A percentile compares a stretch with the other conserved stretches of the same genome.
These are phyloP conservation scores for Lypha dubia DNA, from an alignment of 2,888 invertebrate species.

Conservation along the genomic window DNA sequence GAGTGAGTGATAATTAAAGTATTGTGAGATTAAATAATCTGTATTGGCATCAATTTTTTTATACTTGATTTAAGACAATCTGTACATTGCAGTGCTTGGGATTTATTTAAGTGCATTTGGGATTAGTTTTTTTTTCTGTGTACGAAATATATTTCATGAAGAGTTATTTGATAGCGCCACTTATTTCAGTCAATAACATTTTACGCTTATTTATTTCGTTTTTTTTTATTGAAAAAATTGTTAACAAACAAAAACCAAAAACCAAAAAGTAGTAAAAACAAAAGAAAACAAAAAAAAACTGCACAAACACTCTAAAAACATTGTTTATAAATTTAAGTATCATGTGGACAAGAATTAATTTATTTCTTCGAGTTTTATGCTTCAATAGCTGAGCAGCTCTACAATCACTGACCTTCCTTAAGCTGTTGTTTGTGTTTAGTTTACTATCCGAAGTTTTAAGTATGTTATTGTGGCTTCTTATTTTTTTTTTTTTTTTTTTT, in stretches of 20 bases:
- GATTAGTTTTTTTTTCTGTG: not conserved
- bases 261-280: not conserved
- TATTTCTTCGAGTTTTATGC: conserved; percentile 14
- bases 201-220: conserved; percentile 1
- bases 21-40: no score
- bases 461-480: no score
- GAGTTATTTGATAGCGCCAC: conserved; percentile 2
- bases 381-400: conserved; percentile 23
- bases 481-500: not conserved
- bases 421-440: no score
- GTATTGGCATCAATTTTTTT: no score
- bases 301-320: not conserved
- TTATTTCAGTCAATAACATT: conserved; percentile 4
- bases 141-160: not conserved
- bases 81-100: no score
- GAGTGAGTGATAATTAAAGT: no score
- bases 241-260: not conserved
- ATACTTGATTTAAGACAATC: no score
- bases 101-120: no score
- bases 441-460: conserved; percentile 46
- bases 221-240: not conserved
- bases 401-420: conserved; percentile 71
- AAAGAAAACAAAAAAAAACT: conserved; percentile 19
- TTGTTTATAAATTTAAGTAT: not conserved
- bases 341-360: conserved; percentile 36